Evolutionary conservation across 1,140 invertebrate genomes (phyloP), one percentile per base, ranked within the genome.

Genomic region (Nephotettix cincticeps): DNA sequence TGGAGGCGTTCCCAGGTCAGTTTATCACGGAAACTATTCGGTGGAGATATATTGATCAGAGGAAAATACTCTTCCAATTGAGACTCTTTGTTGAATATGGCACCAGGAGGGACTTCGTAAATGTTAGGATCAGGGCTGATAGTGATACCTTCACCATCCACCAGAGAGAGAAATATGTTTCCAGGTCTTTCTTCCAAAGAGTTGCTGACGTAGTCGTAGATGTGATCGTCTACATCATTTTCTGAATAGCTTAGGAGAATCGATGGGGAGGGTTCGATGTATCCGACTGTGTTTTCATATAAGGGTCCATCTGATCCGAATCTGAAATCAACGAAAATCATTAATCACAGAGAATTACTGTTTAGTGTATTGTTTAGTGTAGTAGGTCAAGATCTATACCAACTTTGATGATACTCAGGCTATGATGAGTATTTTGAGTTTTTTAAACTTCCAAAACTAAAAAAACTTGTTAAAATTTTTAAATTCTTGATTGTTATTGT

Each of bases 41-140:
- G 72, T 13, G 72, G 72, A n/a, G 66, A 68, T 13, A 73, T 47
- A 19, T 73, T 65, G 13, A 56, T 56, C 11, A 54, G 21, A 1
- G 63, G 25, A 25, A 27, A 51, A 14, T 43, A 14, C 17, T 71
- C 58, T 17, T 47, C 23, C 11, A 68, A 66, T 2, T 28, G 9
- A 11, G 45, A 11, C 23, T 54, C 47, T 23, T 23, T 11, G 40
- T 71, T 68, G n/a, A 71, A 29, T 27, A 73, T 70, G 32, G 72
- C 72, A 23, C 72, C 72, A 14, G 72, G 72, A 30, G 72, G 72
- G 1, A 73, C 72, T 28, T 73, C 72, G 47, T 73, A 73, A 27
- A 73, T 73, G 54, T 73, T 71, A 1, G 72, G 69, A 19, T 73
- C 72, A 11, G 72, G 72, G 30, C 72, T 73, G 45, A 73, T 73